These are phyloP conservation scores for Thalassaphorura encarpata DNA, from an alignment of 1,140 invertebrate genomes.

Conservation along the genomic window DNA sequence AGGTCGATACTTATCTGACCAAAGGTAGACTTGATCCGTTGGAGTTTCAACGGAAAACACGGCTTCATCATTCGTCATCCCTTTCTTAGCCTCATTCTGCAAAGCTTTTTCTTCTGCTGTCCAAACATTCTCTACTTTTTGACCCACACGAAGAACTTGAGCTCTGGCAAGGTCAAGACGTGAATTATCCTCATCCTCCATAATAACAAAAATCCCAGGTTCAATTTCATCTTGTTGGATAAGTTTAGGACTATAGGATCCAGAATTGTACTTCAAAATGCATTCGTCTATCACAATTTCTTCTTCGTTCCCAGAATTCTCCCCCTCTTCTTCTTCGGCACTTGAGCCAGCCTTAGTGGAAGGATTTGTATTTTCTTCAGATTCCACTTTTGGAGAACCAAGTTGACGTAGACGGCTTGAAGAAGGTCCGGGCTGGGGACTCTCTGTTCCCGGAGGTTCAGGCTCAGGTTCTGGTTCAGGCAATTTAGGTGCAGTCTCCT, in stretches of 20 bases:
- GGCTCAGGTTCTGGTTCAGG: no score
- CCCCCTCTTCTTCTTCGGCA: constrained; percentile 35
- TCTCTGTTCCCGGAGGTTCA: constrained; percentile 11
- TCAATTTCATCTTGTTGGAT: constrained; percentile 59
- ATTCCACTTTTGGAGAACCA: not conserved
- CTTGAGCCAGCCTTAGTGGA: not conserved
- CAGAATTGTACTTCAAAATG: constrained; percentile 61
- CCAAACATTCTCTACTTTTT: constrained; percentile 34
- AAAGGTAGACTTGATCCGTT: constrained; percentile 79
- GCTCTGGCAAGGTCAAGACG: constrained; percentile 61
- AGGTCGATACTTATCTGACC: constrained; percentile 97
- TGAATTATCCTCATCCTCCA: constrained; percentile 66
- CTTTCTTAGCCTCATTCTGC: constrained; percentile 68
- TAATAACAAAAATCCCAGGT: constrained; percentile 67
- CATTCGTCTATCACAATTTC: constrained; percentile 46
- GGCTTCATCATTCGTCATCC: constrained; percentile 80
- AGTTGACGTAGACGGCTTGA: not conserved
- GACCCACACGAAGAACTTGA: constrained; percentile 42
- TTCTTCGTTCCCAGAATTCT: constrained; percentile 24
- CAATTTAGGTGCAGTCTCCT: no score
- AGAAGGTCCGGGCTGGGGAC: constrained; percentile 16
- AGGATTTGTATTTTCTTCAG: not conserved
- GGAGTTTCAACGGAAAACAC: constrained; percentile 84
- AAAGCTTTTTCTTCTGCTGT: constrained; percentile 46
- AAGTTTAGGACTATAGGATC: constrained; percentile 73